phyloP scores from a whole-genome alignment of 2,888 invertebrate species.

The Ophion ellenae region DNA sequence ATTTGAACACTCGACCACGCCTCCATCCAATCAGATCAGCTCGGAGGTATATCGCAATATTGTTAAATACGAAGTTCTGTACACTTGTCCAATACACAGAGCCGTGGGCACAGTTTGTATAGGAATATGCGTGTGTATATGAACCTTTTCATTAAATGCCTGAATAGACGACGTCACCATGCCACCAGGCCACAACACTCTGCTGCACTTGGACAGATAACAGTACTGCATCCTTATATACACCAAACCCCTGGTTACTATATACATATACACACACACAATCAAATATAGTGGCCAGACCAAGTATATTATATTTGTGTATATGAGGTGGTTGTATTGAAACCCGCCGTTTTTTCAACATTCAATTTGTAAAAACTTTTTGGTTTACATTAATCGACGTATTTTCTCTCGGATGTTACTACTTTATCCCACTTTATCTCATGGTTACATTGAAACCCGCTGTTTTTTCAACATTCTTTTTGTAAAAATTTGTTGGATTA shows the following conservation, averaged over 20 bases:
- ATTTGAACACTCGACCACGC: conserved; percentile 19
- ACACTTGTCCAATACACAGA: conserved; percentile 13
- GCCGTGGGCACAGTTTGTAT: conserved; percentile 1
- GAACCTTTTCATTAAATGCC: conserved; percentile 63
- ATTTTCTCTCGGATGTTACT: neutral
- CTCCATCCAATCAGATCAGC: conserved; percentile 33
- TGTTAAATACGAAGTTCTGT: conserved; percentile 42
- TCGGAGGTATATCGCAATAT: conserved; percentile 27
- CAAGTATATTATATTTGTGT: neutral
- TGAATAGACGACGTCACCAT: conserved; percentile 58
- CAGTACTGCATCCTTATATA: conserved; percentile 50
- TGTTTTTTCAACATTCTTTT: neutral
- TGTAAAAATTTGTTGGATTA: neutral
- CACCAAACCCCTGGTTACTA: conserved; percentile 28
- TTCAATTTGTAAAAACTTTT: neutral
- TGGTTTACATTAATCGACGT: neutral
- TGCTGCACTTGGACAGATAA: conserved; percentile 68
- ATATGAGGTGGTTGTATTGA: neutral
- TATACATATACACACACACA: neutral
- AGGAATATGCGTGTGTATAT: conserved; percentile 13
- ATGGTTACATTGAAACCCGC: neutral
- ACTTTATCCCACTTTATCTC: too few species aligned
- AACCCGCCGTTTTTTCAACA: neutral
- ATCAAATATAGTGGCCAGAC: neutral
- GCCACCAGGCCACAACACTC: conserved; percentile 45